Conservation (phyloP, 2,113 vertebrate genomes). For the Marmota flaviventris region DNA sequence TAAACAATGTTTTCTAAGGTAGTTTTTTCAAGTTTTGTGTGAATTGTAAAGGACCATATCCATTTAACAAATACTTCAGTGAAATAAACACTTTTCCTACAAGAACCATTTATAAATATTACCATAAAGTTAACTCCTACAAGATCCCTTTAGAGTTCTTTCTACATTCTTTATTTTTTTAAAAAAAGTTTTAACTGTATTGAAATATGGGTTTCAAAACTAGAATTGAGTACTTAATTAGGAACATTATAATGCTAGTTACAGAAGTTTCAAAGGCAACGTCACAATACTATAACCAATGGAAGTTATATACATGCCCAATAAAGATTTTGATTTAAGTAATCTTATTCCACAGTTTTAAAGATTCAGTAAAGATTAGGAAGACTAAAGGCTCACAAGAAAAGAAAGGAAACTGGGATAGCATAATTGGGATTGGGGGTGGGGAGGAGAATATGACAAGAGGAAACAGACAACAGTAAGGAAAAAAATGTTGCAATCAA, state of each 20-base stretch:
- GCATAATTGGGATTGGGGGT: conserved; percentile 77
- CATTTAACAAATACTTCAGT: conserved; percentile 61
- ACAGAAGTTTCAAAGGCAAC: conserved; percentile 54
- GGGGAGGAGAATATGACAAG: conserved; percentile 79
- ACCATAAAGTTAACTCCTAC: conserved; percentile 29
- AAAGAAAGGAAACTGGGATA: conserved; percentile 80
- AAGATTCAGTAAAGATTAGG: conserved; percentile 76
- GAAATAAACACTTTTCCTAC: conserved; percentile 44
- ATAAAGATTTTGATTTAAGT: conserved; percentile 73
- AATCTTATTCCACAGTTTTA: conserved; percentile 75
- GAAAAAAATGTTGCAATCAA: conserved; percentile 82
- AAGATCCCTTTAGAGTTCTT: conserved; percentile 60
- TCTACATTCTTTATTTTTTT: background rate
- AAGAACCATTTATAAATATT: conserved; percentile 60
- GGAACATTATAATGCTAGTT: conserved; percentile 44
- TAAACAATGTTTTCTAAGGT: conserved; percentile 48
- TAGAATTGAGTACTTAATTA: conserved; percentile 46
- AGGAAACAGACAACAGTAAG: conserved; percentile 80
- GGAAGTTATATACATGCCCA: conserved; percentile 68
- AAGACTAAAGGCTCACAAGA: conserved; percentile 78
- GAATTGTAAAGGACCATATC: conserved; percentile 62
- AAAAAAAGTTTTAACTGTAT: background rate
- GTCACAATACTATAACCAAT: conserved; percentile 64
- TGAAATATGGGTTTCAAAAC: conserved; percentile 48
- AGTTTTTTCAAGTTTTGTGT: conserved; percentile 59